Conservation (phyloP, 1,140 invertebrate species). For the Trachymyrmex cornetzi region DNA sequence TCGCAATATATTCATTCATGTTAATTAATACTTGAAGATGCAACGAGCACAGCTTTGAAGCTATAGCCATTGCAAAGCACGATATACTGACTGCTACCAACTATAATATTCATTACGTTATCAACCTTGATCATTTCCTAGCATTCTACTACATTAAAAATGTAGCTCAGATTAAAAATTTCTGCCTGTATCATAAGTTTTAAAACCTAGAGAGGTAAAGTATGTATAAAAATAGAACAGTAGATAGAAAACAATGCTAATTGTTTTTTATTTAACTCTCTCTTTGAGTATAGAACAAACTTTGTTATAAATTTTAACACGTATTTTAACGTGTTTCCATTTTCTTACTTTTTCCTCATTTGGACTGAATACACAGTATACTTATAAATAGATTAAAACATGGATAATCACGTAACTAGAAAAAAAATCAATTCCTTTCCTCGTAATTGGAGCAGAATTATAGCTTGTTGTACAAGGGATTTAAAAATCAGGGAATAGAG, state of each 20-base stretch:
- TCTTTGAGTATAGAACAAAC: not conserved
- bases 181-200: not conserved
- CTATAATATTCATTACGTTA: not conserved
- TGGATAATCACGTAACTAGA: not conserved
- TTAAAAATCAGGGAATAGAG: slow-evolving; percentile 33
- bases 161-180: not conserved
- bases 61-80: not conserved
- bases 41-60: not conserved
- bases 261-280: not conserved
- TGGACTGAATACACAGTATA: not conserved
- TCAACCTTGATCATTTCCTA: not conserved
- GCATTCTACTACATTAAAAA: not conserved
- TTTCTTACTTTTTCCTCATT: not conserved
- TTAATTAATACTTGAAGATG: not conserved
- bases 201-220: not conserved
- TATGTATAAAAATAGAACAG: not conserved
- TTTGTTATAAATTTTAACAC: slow-evolving; percentile 12
- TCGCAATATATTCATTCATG: not conserved
- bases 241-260: not conserved
- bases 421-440: slow-evolving; percentile 11
- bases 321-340: not conserved
- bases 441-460: not conserved
- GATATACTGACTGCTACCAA: not conserved
- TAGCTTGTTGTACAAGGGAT: not conserved
- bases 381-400: not conserved